Base-by-base conservation (phyloP, 2,113 vertebrate species). In the Elephas maximus region DNA sequence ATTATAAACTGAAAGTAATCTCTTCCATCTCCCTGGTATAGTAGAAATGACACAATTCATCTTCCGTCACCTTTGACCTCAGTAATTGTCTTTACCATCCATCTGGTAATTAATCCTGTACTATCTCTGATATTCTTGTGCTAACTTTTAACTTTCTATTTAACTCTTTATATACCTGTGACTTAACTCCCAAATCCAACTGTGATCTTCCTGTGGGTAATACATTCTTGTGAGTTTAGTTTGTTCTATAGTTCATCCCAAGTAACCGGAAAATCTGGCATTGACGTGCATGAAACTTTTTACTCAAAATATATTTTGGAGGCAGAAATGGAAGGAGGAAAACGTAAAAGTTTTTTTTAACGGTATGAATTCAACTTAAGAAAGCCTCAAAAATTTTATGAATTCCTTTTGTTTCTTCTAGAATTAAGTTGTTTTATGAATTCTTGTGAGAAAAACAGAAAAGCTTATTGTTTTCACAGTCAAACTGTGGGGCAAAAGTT, bases 281-380 rank as follows among this genome's bases (percentile, higher is more conserved):
- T 33, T 63, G 60, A 63, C 71, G 45, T 93, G 28, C 81, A 26
- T 26, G 21, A 82, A 53, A 82, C 18, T 51, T 90, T 89, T 71
- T 73, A 73, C 85, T 94, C 51, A 87, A 92, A 88, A 88, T 67
- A 79, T 7, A 93, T 73, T 93, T 88, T 81, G 23, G 8, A 96
- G n/a, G 7, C 18, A 95, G 60, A 94, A 91, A 80, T 15, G 48
- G 65, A 78, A 93, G 12, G 17, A 90, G 37, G 30, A 77, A 89
- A 88, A 45, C 44, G 84, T 33, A 57, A 79, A 65, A 88, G 69
- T 26, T 65, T 79, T 90, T 77, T 71, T 33, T 17, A 88, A 76
- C 8, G n/a, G 6, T 69, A 91, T 79, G 21, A 94, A 91, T 82
- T 85, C 62, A 92, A 79, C 53, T 90, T 81, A 51, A 4, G 15